Evolutionary conservation across 1,140 invertebrate genomes (phyloP).

Genomic region (Aphelenchoides avenae): DNA sequence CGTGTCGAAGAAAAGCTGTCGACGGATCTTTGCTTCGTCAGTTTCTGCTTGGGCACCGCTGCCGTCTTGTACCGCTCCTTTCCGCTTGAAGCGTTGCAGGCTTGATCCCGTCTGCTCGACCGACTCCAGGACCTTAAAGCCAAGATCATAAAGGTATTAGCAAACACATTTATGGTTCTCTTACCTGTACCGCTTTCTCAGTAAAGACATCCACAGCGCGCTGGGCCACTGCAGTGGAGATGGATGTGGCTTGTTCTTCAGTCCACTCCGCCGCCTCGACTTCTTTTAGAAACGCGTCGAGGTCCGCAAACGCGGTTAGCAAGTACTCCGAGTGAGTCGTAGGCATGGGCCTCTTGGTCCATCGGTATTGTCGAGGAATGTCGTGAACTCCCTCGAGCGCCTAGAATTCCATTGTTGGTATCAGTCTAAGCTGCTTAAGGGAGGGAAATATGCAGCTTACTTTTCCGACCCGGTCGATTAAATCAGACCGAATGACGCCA

Average conservation of each 20-base stretch:
- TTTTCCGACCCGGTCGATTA: slow-evolving; percentile 10
- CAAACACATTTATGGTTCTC: slow-evolving; percentile 17
- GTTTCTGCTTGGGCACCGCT: slow-evolving; percentile 1
- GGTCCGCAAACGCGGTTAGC: slow-evolving; percentile 23
- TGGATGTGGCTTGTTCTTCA: background rate
- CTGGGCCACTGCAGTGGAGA: slow-evolving; percentile 12
- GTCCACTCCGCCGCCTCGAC: slow-evolving; percentile 25
- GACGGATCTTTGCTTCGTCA: slow-evolving; percentile 3
- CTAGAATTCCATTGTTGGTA: background rate
- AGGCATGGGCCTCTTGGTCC: slow-evolving; percentile 37
- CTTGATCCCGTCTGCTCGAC: slow-evolving; percentile 42
- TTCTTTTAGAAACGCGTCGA: slow-evolving; percentile 24
- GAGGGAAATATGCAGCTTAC: no score
- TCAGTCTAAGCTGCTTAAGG: slow-evolving; percentile 1
- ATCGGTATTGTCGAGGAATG: slow-evolving; percentile 44
- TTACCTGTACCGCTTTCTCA: slow-evolving; percentile 27
- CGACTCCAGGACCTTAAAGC: slow-evolving; percentile 34
- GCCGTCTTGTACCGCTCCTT: slow-evolving; percentile 15
- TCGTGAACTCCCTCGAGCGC: slow-evolving; percentile 15
- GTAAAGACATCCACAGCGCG: slow-evolving; percentile 21
- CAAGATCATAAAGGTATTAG: slow-evolving; percentile 3
- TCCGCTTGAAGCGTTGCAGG: slow-evolving; percentile 40
- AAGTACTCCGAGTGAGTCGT: slow-evolving; percentile 29
- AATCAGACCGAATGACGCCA: slow-evolving; percentile 10
- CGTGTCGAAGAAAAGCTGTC: slow-evolving; percentile 14